Conservation (phyloP, 2,888 invertebrate species). For the Allacma fusca region DNA sequence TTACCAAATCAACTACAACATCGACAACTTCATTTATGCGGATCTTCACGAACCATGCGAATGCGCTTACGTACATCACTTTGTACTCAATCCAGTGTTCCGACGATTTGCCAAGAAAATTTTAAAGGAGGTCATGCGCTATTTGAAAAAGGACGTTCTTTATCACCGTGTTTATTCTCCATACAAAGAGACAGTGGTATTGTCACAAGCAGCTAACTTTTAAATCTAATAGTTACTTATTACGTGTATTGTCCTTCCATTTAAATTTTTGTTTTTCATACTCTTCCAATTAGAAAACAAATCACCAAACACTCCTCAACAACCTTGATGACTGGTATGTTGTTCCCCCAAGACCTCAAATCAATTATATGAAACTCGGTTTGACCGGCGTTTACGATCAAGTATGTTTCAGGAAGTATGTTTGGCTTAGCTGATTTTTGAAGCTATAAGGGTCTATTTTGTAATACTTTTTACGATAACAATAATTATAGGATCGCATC, state of each 20-base stretch:
- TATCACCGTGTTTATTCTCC: conserved; percentile 69
- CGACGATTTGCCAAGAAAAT: conserved; percentile 70
- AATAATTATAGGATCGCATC: conserved; percentile 33
- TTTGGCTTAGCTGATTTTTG: too few species aligned
- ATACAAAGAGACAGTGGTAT: conserved; percentile 1
- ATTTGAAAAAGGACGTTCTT: conserved; percentile 68
- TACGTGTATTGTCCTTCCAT: too few species aligned
- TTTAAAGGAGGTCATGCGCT: conserved; percentile 71
- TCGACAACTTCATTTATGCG: conserved; percentile 64
- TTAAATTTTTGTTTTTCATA: too few species aligned
- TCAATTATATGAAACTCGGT: conserved; percentile 53
- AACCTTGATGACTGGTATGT: conserved; percentile 66
- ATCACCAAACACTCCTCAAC: conserved; percentile 59
- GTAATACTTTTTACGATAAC: too few species aligned
- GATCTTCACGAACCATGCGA: conserved; percentile 47
- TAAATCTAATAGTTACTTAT: too few species aligned
- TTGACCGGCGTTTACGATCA: conserved; percentile 53
- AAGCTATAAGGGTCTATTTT: too few species aligned
- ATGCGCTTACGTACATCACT: conserved; percentile 66
- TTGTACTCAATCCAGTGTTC: conserved; percentile 71
- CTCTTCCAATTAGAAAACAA: conserved; percentile 15
- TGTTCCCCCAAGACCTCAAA: conserved; percentile 62
- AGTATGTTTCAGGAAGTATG: neutral
- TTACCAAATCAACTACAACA: conserved; percentile 64
- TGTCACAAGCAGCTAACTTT: neutral